Evolutionary conservation across 2,888 invertebrate species (phyloP).

Genomic region (Hymenopus coronatus): DNA sequence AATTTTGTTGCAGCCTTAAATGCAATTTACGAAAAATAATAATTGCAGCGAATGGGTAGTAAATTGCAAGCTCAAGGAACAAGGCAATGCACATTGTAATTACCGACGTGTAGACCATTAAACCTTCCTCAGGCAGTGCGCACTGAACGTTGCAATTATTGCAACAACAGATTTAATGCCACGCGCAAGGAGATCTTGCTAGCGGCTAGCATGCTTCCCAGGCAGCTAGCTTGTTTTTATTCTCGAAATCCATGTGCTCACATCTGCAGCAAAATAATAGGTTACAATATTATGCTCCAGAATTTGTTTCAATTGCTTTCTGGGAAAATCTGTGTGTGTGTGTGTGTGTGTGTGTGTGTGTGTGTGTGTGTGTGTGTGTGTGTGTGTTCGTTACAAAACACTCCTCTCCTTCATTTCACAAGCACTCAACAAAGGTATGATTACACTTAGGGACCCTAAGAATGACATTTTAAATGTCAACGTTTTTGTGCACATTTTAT

Average conservation of each 20-base stretch:
- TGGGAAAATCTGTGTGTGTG: not conserved
- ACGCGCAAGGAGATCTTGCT: not conserved
- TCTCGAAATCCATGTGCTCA: not conserved
- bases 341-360: too few relatives aligned
- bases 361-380: too few relatives aligned
- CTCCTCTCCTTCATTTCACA: too few relatives aligned
- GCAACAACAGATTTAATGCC: not conserved
- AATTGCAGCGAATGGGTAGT: not conserved
- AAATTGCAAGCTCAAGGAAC: not conserved
- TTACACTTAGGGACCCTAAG: too few relatives aligned
- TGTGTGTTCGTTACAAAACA: too few relatives aligned
- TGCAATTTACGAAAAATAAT: not conserved
- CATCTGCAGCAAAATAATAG: not conserved
- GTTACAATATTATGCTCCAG: not conserved
- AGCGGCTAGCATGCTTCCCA: not conserved
- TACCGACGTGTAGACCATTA: not conserved
- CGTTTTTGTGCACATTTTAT: too few relatives aligned
- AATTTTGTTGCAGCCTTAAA: not conserved
- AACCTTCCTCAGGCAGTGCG: not conserved
- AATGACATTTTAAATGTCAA: too few relatives aligned
- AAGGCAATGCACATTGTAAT: not conserved
- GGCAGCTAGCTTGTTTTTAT: not conserved
- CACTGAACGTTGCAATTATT: not conserved
- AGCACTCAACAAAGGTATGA: too few relatives aligned
- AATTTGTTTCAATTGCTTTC: not conserved